These are phyloP conservation scores for Tuberolachnus salignus DNA, from an alignment of 2,888 invertebrate species.

Conservation along the genomic window DNA sequence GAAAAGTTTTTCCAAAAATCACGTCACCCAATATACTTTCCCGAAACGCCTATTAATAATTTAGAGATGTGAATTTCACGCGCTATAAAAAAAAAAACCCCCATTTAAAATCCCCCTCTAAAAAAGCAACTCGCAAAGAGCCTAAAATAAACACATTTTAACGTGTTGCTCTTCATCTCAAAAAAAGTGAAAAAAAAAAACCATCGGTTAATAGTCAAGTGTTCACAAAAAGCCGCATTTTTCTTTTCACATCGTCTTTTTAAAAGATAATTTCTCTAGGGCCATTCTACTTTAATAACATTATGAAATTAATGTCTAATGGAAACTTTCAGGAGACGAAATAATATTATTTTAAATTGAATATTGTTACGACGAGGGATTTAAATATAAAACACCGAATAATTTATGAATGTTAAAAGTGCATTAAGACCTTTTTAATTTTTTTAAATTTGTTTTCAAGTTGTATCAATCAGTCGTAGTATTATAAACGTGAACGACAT, in stretches of 20 bases:
- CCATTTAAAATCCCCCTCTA: too few species aligned
- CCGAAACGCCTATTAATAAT: too few species aligned
- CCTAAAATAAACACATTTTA: not conserved
- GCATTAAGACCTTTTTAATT: slow-evolving; percentile 16
- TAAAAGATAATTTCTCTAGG: slow-evolving; percentile 35
- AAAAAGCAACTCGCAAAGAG: too few species aligned
- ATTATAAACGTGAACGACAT: too few species aligned
- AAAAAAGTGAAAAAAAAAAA: slow-evolving; percentile 13
- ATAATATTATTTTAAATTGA: slow-evolving; percentile 47
- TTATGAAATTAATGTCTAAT: slow-evolving; percentile 33
- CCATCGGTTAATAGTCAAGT: slow-evolving; percentile 11
- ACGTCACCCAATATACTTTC: too few species aligned
- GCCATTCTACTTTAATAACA: not conserved
- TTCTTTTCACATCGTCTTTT: not conserved
- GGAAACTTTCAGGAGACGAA: slow-evolving; percentile 1
- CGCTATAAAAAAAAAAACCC: too few species aligned
- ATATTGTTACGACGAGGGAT: slow-evolving; percentile 12
- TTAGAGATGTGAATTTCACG: too few species aligned
- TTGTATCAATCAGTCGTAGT: not conserved
- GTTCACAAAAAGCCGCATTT: not conserved
- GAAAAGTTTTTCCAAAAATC: too few species aligned
- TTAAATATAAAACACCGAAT: slow-evolving; percentile 1
- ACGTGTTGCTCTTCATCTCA: not conserved
- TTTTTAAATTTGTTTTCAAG: not conserved
- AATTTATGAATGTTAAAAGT: slow-evolving; percentile 32